These are phyloP conservation scores for Odontocerum albicorne DNA, from an alignment of 2,888 invertebrate genomes.

Conservation along the genomic window DNA sequence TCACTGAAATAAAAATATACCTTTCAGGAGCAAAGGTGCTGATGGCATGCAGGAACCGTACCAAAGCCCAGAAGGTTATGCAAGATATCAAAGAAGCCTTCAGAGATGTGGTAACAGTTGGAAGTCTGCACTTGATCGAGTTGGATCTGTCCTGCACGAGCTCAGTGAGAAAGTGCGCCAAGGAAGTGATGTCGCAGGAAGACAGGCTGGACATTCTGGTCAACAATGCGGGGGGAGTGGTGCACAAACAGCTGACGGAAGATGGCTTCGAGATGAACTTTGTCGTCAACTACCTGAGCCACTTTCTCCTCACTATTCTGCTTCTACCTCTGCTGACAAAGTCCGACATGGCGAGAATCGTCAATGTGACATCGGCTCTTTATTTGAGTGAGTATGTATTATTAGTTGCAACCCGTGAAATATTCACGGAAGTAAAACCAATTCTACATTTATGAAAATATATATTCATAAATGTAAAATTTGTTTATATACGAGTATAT, in stretches of 20 bases:
- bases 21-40: constrained; percentile 56
- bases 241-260: constrained; percentile 52
- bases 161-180: constrained; percentile 60
- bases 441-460: too few relatives aligned
- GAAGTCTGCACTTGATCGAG: constrained; percentile 48
- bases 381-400: neutral
- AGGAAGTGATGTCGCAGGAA: constrained; percentile 51
- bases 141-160: constrained; percentile 58
- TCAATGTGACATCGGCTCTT: constrained; percentile 60
- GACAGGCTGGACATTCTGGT: constrained; percentile 63
- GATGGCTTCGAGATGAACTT: constrained; percentile 70
- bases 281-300: constrained; percentile 67
- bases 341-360: constrained; percentile 60
- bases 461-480: too few relatives aligned
- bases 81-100: constrained; percentile 51
- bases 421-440: too few relatives aligned
- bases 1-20: too few relatives aligned
- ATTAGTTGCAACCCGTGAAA: too few relatives aligned
- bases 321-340: constrained; percentile 60
- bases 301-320: constrained; percentile 62
- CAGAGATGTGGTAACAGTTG: constrained; percentile 39
- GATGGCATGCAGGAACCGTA: constrained; percentile 56
- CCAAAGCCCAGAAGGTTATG: constrained; percentile 57
- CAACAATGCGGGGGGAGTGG: constrained; percentile 74
- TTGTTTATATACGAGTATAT: too few relatives aligned